Percentiles rank a stretch among this genome's conserved stretches.
These are phyloP conservation scores for Zygothrica quintamaculata DNA, from an alignment of 2,888 invertebrate species.

Conservation along the genomic window DNA sequence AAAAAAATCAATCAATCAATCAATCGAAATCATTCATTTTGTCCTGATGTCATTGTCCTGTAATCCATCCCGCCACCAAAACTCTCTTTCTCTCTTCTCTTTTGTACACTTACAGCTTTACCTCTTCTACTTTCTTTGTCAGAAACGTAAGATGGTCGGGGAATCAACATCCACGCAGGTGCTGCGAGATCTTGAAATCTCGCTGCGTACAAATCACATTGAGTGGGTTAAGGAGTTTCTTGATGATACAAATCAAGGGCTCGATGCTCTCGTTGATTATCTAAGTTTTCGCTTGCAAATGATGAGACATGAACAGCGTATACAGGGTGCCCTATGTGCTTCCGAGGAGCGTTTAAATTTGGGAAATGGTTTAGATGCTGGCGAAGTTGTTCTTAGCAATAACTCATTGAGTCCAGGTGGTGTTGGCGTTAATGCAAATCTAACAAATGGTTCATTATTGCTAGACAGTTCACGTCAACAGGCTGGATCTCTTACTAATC, in stretches of 20 bases:
- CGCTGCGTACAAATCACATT: conserved; percentile 98
- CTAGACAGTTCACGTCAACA: conserved; percentile 66
- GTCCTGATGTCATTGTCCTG: conserved; percentile 34
- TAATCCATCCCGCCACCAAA: conserved; percentile 23
- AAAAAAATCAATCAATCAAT: conserved; percentile 21
- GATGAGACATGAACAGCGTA: conserved; percentile 95
- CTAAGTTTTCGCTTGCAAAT: conserved; percentile 96
- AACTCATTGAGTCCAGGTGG: conserved; percentile 73
- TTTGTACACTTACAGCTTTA: conserved; percentile 84
- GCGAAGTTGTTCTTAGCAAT: conserved; percentile 83
- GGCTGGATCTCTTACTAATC: conserved; percentile 36
- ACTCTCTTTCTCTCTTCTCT: conserved; percentile 38
- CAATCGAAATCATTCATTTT: conserved; percentile 28
- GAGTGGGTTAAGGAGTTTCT: conserved; percentile 99
- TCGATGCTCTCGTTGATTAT: conserved; percentile 98
- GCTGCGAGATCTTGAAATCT: conserved; percentile 98
- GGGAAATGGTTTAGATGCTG: conserved; percentile 62
- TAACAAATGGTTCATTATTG: conserved; percentile 63
- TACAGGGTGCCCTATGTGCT: conserved; percentile 90
- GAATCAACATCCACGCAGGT: conserved; percentile 99
- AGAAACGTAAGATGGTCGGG: conserved; percentile 98
- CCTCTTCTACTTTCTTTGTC: conserved; percentile 86
- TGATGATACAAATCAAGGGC: conserved; percentile 97
- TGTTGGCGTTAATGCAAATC: conserved; percentile 59
- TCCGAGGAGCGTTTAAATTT: conserved; percentile 90